Percentiles rank a stretch among this genome's conserved stretches.
These are phyloP conservation scores for Dipodomys merriami DNA, from an alignment of 2,113 vertebrate species.

Conservation along the genomic window DNA sequence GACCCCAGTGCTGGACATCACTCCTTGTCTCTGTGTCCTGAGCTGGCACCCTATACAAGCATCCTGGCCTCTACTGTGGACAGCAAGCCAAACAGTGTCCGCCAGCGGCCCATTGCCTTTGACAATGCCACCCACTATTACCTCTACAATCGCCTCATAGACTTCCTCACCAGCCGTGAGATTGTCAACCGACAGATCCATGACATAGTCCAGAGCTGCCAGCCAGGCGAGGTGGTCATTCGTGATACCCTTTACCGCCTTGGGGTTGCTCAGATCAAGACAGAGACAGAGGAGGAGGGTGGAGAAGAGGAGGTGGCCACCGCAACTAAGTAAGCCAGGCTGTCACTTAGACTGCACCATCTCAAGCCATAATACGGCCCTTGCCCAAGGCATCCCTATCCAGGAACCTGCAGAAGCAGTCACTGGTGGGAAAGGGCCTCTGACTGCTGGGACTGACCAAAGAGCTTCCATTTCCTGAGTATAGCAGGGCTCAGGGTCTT, in stretches of 20 bases:
- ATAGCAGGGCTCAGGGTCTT: not conserved
- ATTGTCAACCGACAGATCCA: conserved; percentile 95
- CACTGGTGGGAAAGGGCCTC: conserved; percentile 58
- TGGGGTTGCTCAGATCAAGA: conserved; percentile 96
- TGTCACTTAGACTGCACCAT: conserved; percentile 32
- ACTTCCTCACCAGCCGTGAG: conserved; percentile 96
- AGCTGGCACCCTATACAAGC: conserved; percentile 90
- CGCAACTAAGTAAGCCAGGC: conserved; percentile 69
- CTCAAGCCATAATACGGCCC: conserved; percentile 60
- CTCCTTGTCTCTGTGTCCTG: conserved; percentile 90
- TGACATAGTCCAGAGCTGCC: conserved; percentile 94
- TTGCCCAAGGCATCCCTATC: conserved; percentile 17
- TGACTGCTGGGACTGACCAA: conserved; percentile 85
- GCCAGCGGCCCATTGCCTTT: conserved; percentile 88
- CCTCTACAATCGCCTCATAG: conserved; percentile 96
- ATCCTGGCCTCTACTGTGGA: conserved; percentile 83
- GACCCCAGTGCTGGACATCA: conserved; percentile 86
- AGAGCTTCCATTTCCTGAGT: conserved; percentile 84
- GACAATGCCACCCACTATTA: conserved; percentile 97
- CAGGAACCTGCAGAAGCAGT: not conserved
- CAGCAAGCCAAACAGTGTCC: conserved; percentile 82
- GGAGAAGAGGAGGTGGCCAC: conserved; percentile 81
- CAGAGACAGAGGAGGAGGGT: conserved; percentile 87
- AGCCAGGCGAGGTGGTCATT: conserved; percentile 97
- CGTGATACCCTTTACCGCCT: conserved; percentile 95